These are phyloP conservation scores for Reinhardtius hippoglossoides DNA, from an alignment of 2,113 vertebrate species.

Conservation along the genomic window DNA sequence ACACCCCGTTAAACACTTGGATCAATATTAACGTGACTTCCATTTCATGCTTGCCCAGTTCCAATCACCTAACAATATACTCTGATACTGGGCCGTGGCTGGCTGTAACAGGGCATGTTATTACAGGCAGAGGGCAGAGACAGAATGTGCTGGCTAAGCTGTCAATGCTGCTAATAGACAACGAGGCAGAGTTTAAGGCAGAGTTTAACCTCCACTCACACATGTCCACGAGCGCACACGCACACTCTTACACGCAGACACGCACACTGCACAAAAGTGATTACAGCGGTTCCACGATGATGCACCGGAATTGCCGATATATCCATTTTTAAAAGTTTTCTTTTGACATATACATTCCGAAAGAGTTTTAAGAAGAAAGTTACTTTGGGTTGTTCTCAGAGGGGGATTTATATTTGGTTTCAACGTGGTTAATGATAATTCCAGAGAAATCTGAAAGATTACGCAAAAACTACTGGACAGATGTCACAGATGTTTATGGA, in stretches of 20 bases:
- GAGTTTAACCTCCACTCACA: constrained; percentile 73
- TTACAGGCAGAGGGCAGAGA: constrained; percentile 88
- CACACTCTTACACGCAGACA: not conserved
- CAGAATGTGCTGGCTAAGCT: constrained; percentile 92
- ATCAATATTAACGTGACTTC: constrained; percentile 99
- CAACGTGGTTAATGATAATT: not conserved
- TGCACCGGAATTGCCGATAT: not conserved
- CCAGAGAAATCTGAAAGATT: not conserved
- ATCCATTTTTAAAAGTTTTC: not conserved
- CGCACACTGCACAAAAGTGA: not conserved
- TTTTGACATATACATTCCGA: too few species aligned
- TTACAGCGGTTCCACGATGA: not conserved
- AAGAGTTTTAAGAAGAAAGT: not conserved
- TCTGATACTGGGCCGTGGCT: constrained; percentile 87
- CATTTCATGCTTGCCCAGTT: constrained; percentile 99
- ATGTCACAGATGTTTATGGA: too few species aligned
- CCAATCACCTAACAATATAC: constrained; percentile 95
- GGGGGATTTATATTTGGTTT: not conserved
- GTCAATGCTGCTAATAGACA: constrained; percentile 94
- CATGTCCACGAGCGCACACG: not conserved
- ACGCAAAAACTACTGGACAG: too few species aligned
- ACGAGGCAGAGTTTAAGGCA: constrained; percentile 82
- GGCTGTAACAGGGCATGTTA: constrained; percentile 90
- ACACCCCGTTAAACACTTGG: constrained; percentile 91
- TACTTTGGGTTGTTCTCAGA: not conserved